These are phyloP conservation scores for Anseranas semipalmata DNA, from an alignment of 2,113 vertebrate species.

Conservation along the genomic window DNA sequence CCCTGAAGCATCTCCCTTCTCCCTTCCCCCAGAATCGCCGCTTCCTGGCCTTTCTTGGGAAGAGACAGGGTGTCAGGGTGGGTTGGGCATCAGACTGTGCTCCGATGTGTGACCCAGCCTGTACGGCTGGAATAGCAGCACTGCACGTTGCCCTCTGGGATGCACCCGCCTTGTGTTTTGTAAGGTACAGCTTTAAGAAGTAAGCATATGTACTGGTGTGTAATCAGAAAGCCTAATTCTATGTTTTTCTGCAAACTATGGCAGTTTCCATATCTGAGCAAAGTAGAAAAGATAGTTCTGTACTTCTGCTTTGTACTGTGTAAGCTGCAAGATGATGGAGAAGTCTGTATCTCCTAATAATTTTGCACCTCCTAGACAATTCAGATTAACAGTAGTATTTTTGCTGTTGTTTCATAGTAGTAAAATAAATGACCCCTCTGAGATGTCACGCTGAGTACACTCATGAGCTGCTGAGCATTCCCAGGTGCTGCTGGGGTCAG, in stretches of 20 bases:
- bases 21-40: not conserved
- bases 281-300: not conserved
- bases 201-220: not conserved
- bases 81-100: not conserved
- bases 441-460: not conserved
- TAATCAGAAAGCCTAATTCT: not conserved
- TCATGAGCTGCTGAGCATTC: not conserved
- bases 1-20: not conserved
- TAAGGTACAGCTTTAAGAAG: not conserved
- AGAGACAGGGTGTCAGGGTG: not conserved
- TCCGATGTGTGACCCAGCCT: not conserved
- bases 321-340: not conserved
- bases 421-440: not conserved
- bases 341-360: not conserved
- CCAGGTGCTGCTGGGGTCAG: not conserved
- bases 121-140: not conserved
- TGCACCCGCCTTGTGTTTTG: not conserved
- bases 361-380: not conserved
- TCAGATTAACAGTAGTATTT: not conserved
- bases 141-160: not conserved
- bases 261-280: not conserved
- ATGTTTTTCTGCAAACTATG: not conserved
- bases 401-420: not conserved
- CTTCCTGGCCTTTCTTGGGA: not conserved
- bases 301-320: not conserved